Percentiles rank a stretch among this genome's conserved stretches.
phyloP scores from a whole-genome alignment of 2,797 vertebrate species.

The Arrhamphus sclerolepis region DNA sequence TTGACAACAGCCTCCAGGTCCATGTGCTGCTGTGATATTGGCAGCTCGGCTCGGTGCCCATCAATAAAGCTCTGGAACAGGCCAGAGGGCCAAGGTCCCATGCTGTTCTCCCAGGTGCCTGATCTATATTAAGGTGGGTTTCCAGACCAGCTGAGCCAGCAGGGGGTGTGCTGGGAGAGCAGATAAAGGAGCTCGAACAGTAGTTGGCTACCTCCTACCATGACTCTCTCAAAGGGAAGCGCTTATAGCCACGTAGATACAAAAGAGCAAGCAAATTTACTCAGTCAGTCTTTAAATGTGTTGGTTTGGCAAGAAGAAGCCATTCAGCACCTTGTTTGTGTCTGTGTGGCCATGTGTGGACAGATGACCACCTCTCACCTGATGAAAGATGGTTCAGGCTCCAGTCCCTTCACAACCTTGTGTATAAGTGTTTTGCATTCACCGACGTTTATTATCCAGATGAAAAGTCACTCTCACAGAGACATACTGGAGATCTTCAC shows the following conservation, averaged over 20 bases:
- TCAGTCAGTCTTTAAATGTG: slow-evolving; percentile 12
- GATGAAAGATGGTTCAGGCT: too few species aligned
- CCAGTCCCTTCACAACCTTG: too few species aligned
- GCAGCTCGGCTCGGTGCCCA: slow-evolving; percentile 68
- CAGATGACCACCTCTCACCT: too few species aligned
- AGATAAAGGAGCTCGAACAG: slow-evolving; percentile 49
- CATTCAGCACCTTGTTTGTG: neutral
- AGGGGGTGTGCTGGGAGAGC: slow-evolving; percentile 52
- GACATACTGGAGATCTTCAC: too few species aligned
- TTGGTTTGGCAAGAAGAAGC: slow-evolving; percentile 3
- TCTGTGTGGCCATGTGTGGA: neutral
- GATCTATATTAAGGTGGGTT: slow-evolving; percentile 68
- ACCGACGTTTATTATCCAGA: too few species aligned
- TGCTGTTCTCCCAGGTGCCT: slow-evolving; percentile 55
- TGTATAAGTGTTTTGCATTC: too few species aligned
- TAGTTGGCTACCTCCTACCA: slow-evolving; percentile 52
- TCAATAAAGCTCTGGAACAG: slow-evolving; percentile 72
- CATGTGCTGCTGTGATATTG: slow-evolving; percentile 72
- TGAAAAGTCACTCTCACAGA: too few species aligned
- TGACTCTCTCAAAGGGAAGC: slow-evolving; percentile 35
- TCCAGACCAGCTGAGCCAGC: slow-evolving; percentile 53
- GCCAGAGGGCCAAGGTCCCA: slow-evolving; percentile 60
- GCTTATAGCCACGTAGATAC: slow-evolving; percentile 45
- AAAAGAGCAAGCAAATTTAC: slow-evolving; percentile 49
- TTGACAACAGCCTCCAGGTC: slow-evolving; percentile 48